Percentiles rank a stretch among this genome's conserved stretches.
Conservation (phyloP, 2,113 vertebrate species). For the Tragelaphus imberbis region DNA sequence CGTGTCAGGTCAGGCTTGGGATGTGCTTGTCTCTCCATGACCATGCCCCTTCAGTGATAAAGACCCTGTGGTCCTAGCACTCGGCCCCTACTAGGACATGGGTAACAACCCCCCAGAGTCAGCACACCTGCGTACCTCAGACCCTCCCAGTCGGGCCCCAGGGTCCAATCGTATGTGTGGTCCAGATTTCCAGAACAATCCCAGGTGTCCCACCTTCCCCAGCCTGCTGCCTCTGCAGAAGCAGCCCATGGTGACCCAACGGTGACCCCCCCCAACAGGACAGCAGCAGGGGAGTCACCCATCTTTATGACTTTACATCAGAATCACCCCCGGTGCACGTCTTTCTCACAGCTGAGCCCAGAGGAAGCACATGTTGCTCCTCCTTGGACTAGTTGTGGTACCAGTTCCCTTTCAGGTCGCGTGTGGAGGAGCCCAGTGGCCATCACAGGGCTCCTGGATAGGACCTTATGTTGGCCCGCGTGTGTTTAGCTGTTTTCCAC, state of each 20-base stretch:
- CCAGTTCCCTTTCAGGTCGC: background rate
- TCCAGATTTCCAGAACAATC: background rate
- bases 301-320: fast-evolving
- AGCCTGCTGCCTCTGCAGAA: background rate
- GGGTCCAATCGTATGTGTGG: background rate
- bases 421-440: background rate
- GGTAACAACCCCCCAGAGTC: fast-evolving
- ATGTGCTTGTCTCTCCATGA: no score
- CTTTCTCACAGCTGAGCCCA: background rate
- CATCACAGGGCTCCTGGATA: fast-evolving
- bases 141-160: fast-evolving
- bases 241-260: fast-evolving
- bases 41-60: background rate
- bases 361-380: background rate
- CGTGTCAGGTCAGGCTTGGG: background rate
- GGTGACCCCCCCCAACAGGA: background rate
- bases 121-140: fast-evolving
- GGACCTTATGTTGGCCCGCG: fast-evolving
- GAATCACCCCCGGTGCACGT: background rate
- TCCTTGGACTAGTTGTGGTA: background rate
- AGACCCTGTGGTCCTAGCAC: background rate
- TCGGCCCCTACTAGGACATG: fast-evolving
- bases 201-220: background rate
- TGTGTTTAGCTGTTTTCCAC: background rate
- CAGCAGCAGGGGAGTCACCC: fast-evolving